phyloP scores from a whole-genome alignment of 2,797 vertebrate genomes.

The Galagoides demidoff region DNA sequence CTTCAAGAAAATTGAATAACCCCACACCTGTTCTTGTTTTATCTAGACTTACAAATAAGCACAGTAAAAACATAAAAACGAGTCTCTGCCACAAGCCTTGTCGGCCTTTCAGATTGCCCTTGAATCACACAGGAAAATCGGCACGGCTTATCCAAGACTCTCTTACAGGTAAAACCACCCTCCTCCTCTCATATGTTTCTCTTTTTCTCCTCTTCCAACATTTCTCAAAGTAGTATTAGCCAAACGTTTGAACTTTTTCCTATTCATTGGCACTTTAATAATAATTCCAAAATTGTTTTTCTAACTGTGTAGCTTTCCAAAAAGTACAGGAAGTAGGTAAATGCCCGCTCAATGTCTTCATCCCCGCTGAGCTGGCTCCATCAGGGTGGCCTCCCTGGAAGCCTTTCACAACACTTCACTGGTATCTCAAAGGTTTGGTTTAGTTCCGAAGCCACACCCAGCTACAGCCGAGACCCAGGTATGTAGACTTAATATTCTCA shows the following conservation, averaged over 20 bases:
- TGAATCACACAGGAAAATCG: conserved; percentile 10
- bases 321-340: background rate
- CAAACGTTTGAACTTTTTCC: background rate
- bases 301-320: background rate
- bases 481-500: conserved; percentile 1
- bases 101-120: background rate
- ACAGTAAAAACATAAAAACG: background rate
- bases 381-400: background rate
- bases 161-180: background rate
- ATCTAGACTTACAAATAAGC: background rate
- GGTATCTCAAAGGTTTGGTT: background rate
- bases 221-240: background rate
- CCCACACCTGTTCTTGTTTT: background rate
- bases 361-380: background rate
- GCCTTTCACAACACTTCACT: background rate
- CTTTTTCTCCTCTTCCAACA: background rate
- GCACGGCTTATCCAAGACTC: background rate
- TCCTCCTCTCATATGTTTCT: background rate
- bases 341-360: background rate
- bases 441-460: background rate
- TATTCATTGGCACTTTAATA: conserved; percentile 1
- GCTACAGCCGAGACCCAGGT: background rate
- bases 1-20: background rate
- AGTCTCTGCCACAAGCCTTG: background rate
- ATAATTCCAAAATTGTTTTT: background rate